A percentile compares a stretch with the other conserved stretches of the same genome.
Evolutionary conservation across 2,797 vertebrate genomes (phyloP).

Genomic region (Pogoniulus pusillus): DNA sequence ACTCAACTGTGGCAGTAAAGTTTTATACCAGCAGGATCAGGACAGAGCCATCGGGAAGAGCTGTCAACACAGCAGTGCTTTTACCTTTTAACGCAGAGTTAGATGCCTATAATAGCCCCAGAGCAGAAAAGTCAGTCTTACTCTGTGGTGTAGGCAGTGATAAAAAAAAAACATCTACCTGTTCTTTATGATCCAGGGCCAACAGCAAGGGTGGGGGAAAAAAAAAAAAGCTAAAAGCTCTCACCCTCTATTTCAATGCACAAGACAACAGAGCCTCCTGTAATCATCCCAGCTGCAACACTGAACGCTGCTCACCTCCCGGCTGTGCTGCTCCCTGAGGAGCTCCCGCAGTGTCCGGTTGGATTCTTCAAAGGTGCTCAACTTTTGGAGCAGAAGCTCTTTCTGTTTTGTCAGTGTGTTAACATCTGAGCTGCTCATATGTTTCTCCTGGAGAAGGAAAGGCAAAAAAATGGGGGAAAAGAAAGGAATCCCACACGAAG

Average conservation of each 20-base stretch:
- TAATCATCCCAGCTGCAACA: not conserved
- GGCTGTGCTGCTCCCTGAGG: slow-evolving; percentile 83
- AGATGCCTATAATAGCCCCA: not conserved
- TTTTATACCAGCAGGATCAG: not conserved
- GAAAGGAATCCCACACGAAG: not conserved
- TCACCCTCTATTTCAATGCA: not conserved
- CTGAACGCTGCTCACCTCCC: slow-evolving; percentile 79
- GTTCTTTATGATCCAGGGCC: not conserved
- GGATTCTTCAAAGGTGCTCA: slow-evolving; percentile 88
- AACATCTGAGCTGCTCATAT: slow-evolving; percentile 81
- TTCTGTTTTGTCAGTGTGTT: slow-evolving; percentile 83
- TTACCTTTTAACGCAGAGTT: not conserved
- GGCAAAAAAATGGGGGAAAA: not conserved
- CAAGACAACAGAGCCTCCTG: not conserved
- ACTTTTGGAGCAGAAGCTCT: slow-evolving; percentile 87
- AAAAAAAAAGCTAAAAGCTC: not conserved
- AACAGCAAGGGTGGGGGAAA: not conserved
- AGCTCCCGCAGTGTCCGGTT: slow-evolving; percentile 85
- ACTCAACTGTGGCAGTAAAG: not conserved
- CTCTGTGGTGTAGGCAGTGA: not conserved
- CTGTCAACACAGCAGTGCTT: not conserved
- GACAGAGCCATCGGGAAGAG: not conserved
- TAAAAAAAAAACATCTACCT: not conserved
- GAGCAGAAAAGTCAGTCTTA: not conserved
- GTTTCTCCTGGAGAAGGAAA: slow-evolving; percentile 75